These are phyloP conservation scores for Troides aeacus DNA, from an alignment of 2,888 invertebrate genomes.

Conservation along the genomic window DNA sequence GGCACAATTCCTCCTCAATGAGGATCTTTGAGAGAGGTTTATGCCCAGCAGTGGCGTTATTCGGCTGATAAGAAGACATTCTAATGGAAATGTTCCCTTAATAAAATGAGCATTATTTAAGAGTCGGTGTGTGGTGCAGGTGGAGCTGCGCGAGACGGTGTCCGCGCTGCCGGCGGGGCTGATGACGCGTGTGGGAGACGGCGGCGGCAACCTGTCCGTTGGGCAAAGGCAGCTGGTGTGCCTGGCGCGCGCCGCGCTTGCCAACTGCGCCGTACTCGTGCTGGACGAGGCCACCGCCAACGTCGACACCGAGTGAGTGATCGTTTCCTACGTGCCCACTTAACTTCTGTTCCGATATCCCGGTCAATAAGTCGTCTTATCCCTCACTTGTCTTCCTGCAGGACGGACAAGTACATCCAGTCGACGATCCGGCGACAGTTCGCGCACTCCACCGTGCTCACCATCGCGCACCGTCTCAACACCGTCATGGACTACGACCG, in stretches of 20 bases:
- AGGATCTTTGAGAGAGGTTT: too few relatives aligned
- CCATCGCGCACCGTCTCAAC: conserved; percentile 90
- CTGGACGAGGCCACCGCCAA: conserved; percentile 94
- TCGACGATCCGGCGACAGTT: conserved; percentile 86
- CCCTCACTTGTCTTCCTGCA: conserved; percentile 35
- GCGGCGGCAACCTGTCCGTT: conserved; percentile 83
- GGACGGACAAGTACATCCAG: conserved; percentile 89
- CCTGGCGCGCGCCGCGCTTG: conserved; percentile 84
- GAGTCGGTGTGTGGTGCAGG: conserved; percentile 50
- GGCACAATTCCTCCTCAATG: too few relatives aligned
- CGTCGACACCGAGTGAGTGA: conserved; percentile 88
- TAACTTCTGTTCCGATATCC: neutral
- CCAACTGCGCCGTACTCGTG: conserved; percentile 84
- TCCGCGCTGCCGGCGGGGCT: conserved; percentile 78
- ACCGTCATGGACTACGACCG: conserved; percentile 92
- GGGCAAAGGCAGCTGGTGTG: conserved; percentile 87
- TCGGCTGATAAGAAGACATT: too few relatives aligned
- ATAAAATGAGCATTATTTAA: too few relatives aligned
- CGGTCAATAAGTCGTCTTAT: neutral
- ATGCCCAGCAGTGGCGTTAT: too few relatives aligned
- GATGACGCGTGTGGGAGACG: conserved; percentile 81
- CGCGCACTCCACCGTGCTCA: conserved; percentile 86
- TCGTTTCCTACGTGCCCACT: neutral
- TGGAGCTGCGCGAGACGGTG: conserved; percentile 83
- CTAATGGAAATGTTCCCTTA: too few relatives aligned